A percentile compares a stretch with the other conserved stretches of the same genome.
These are phyloP conservation scores for Belonocnema kinseyi DNA, from an alignment of 1,140 invertebrate species.

Conservation along the genomic window DNA sequence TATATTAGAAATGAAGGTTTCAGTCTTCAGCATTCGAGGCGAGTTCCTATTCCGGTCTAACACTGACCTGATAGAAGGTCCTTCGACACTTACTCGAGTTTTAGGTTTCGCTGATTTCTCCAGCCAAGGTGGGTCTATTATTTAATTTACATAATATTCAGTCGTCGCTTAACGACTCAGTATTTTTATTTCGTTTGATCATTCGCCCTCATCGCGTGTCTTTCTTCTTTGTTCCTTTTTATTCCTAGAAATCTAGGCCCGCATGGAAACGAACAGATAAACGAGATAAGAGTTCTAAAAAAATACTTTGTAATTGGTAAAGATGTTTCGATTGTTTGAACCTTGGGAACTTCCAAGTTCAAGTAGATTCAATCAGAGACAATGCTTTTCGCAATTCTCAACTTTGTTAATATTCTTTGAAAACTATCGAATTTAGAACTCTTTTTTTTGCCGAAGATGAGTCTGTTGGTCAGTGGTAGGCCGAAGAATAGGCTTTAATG, in stretches of 20 bases:
- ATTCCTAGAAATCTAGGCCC: neutral
- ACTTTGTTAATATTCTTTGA: neutral
- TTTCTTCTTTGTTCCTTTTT: neutral
- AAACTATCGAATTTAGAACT: neutral
- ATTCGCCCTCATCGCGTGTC: neutral
- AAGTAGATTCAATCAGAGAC: no score
- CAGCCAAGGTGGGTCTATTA: slow-evolving; percentile 69
- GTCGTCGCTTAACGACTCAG: slow-evolving; percentile 51
- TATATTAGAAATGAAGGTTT: neutral
- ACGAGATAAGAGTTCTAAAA: slow-evolving; percentile 1
- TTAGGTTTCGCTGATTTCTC: slow-evolving; percentile 47
- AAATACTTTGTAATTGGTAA: neutral
- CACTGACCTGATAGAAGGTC: slow-evolving; percentile 58
- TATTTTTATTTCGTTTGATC: slow-evolving; percentile 2
- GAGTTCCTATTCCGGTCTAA: slow-evolving; percentile 52
- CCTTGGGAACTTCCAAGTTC: no score
- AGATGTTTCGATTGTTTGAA: no score
- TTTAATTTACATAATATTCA: slow-evolving; percentile 66
- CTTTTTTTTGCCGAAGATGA: neutral
- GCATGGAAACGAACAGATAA: neutral
- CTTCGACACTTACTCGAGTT: slow-evolving; percentile 47
- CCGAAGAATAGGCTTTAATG: neutral
- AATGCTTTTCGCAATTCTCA: neutral
- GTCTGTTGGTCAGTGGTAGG: slow-evolving; percentile 16
- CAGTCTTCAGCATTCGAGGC: slow-evolving; percentile 34